Base-by-base conservation (phyloP, 2,797 vertebrate genomes). In the Monodelphis domestica region DNA sequence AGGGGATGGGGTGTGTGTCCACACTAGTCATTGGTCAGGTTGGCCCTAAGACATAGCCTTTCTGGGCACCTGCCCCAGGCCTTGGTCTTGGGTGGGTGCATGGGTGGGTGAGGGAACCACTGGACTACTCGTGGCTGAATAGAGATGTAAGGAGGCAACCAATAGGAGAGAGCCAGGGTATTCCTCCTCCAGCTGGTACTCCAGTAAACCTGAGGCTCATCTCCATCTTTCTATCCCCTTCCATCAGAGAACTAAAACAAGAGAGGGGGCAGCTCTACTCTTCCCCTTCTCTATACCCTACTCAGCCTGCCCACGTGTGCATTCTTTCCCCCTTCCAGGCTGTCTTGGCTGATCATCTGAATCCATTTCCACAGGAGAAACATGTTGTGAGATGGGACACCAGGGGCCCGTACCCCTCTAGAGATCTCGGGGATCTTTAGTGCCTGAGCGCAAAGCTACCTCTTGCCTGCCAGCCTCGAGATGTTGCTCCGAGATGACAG, bases 281-380 rank as follows among this genome's bases (percentile, higher is more conserved):
- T 50, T 91, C 59, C 38, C 92, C 24, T 89, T 55, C 90, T 94
- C 92, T 84, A 84, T 56, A 30, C 4, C 3, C 63, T 10, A 54
- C 89, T 95, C 55, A 93, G 15, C 45, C 84, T 93, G 89, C 89
- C 30, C 24, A 91, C 33, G 89, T 90, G 21, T 90, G n/a, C 89
- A 14, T 93, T 54, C 15, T 87, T 45, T 91, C 89, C 87, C 54
- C 56, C 24, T 91, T 59, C 26, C 24, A 92, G 53, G 87, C 9
- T 92, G 93, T 87, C 38, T 38, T 88, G 93, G 21, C 89, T 91
- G 57, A 89, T 91, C 29, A 12, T 14, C 70, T 89, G 28, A 93
- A 93, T 50, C 33, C 51, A 52, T 51, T 84, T 84, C 84, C 24
- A 26, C 38, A 84, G 70, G 33, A 21, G 38, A 84, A 84, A 50